Evolutionary conservation across 2,113 vertebrate species (phyloP), one percentile per base, ranked within the genome.

Genomic region (Onychorhynchus coronatus): DNA sequence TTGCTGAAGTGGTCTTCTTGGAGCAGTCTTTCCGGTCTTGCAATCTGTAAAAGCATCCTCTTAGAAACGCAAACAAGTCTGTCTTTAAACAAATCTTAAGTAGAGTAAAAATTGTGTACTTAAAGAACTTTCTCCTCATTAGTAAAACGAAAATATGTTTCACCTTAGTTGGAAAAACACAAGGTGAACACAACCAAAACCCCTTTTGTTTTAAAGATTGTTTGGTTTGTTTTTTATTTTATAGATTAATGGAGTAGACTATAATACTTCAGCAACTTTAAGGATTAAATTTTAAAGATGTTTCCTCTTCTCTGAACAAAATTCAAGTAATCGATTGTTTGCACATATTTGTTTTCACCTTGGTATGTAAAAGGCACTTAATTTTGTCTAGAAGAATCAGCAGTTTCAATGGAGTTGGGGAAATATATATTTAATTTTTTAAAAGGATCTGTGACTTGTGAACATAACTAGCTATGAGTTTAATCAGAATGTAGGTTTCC

Each of bases 111-210:
- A 52, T 61, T 61, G 10, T n/a, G 6, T 61, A 20, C 30, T 20
- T 73, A 33, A 49, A 41, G 81, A 85, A 16, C 11, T 79, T 82
- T 49, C 19, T 87, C 14, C 11, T 12, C 68, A 14, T 61, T 76
- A 58, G 9, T 73, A 70, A 92, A 85, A 72, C 14, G 30, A 56
- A 78, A 72, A 8, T 2, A 15, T 55, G 6, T 49, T 72, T 88
- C 20, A 52, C 28, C 27, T 78, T 72, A 63, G 31, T 55, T 25
- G 13, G 19, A 82, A 88, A 28, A 68, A 63, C 21, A 23, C 49
- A 75, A 44, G 7, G 5, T 1, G 1, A 71, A 59, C 25, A 16
- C 1, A 14, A 56, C 8, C 0, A 2, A 58, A 56, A 33, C 3
- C 0, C 20, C 1, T 30, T 37, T 68, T 62, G 18, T 58, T 81